Evolutionary conservation across 1,140 invertebrate species (phyloP), one percentile per base, ranked within the genome.

Genomic region (Drosophila fuyamai): DNA sequence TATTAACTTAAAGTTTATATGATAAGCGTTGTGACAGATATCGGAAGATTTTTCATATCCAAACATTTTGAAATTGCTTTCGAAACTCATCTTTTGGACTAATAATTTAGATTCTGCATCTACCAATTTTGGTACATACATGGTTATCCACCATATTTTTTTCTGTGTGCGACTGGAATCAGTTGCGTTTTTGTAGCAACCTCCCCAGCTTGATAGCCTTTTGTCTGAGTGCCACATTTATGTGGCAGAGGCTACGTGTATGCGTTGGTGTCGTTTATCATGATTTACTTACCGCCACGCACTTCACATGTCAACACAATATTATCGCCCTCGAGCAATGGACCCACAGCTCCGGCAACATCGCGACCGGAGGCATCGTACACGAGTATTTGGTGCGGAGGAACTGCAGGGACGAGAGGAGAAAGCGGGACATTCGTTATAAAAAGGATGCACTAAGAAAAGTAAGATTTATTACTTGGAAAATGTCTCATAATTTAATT

Each of bases 251-350:
- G 51, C 53, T 62, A 66, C 57, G 74, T 66, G 73, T 76, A 61
- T 74, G 80, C 56, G 65, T 70, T 65, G 88, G 78, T 89, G 84
- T 89, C 84, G 85, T 89, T 89, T 89, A 89, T 89, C 84, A 89
- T 90, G 84, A 89, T 81, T 78, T 76, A 94, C 95, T 95, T 94
- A 98, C 97, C 97, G 94, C 97, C 97, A 93, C 96, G 93, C 71
- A 97, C 96, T 95, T 98, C 96, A 93, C 97, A 98, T 53, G 96
- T 96, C 59, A 98, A 94, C 61, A 95, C 94, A 56, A 98, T 94
- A 92, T 96, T 95, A 68, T 95, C 94, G 50, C 96, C 97, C 92
- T 98, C 97, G 85, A 96, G 95, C 79, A 97, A 94, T 38, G 97
- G 97, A 48, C 97, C 97, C 73, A 97, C 95, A n/a, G 95, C 94